Percentiles rank a stretch among this genome's conserved stretches.
Conservation (phyloP, 2,797 vertebrate genomes). For the Buceros bicornis region DNA sequence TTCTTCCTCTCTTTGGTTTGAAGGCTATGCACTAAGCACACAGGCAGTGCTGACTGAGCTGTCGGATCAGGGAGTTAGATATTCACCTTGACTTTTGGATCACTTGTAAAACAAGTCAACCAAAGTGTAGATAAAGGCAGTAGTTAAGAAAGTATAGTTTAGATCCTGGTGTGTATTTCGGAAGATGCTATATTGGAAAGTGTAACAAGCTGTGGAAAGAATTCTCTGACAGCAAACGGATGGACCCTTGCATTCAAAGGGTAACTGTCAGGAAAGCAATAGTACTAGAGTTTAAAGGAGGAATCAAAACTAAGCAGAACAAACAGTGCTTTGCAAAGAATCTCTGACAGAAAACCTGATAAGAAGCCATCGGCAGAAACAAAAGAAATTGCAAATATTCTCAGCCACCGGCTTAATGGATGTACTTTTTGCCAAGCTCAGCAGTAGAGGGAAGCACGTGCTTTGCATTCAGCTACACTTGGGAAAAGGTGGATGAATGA, state of each 20-base stretch:
- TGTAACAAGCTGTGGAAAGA: neutral
- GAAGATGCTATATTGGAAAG: neutral
- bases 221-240: neutral
- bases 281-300: neutral
- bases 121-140: neutral
- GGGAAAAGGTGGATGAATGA: neutral
- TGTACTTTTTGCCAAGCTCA: neutral
- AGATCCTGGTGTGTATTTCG: neutral
- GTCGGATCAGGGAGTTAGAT: neutral
- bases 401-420: neutral
- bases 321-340: neutral
- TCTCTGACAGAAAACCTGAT: neutral
- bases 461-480: neutral
- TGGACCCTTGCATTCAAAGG: neutral
- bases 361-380: slow-evolving; percentile 1
- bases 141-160: neutral
- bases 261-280: neutral
- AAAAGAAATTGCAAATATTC: neutral
- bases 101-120: neutral
- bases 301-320: neutral
- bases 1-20: neutral
- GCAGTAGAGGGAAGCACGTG: neutral
- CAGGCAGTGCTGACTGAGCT: neutral
- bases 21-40: neutral
- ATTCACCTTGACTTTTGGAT: neutral